Evolutionary conservation across 1,140 invertebrate genomes (phyloP), one percentile per base, ranked within the genome.

Genomic region (Drosophila varians): DNA sequence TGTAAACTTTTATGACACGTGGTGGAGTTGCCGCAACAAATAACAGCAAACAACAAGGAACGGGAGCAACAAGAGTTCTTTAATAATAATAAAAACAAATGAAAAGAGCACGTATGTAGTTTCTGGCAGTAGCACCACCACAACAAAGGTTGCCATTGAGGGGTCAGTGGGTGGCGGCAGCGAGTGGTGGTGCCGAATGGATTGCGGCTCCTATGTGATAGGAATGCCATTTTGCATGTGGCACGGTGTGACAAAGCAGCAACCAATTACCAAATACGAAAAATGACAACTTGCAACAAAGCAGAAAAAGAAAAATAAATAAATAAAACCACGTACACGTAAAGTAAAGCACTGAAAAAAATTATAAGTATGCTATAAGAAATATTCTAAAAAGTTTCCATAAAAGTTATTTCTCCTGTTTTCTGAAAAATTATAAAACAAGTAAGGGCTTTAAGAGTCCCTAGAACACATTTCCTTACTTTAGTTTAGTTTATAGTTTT

Each of bases 31-130:
- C 77, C 56, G 56, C 73, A 77, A 80, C 77, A 82, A 80, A 80
- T 76, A 77, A 76, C 47, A 46, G 49, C 40, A 45, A 46, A 28
- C 60, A 64, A 36, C 60, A 40, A n/a, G n/a, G 31, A 31, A 58
- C 52, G 64, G 66, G 68, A 58, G 58, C 79, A 74, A 68, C 65
- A 58, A 86, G 79, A 76, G 72, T 86, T 84, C 72, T 84, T 86
- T 84, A 84, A 84, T 84, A 84, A 84, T 84, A 84, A 84, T 84
- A 84, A 84, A 84, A 84, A 84, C 79, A 86, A 84, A 84, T 84
- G 80, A 84, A 84, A 66, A 84, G 72, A 84, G 76, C 79, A 86
- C 76, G 79, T n/a, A n/a, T n/a, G n/a, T 84, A 86, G 75, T 76
- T 83, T 65, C 58, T 60, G 74, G 53, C 70, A 45, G 54, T 55